Evolutionary conservation across 2,888 invertebrate species (phyloP).

Genomic region (Oscheius myriophilus): DNA sequence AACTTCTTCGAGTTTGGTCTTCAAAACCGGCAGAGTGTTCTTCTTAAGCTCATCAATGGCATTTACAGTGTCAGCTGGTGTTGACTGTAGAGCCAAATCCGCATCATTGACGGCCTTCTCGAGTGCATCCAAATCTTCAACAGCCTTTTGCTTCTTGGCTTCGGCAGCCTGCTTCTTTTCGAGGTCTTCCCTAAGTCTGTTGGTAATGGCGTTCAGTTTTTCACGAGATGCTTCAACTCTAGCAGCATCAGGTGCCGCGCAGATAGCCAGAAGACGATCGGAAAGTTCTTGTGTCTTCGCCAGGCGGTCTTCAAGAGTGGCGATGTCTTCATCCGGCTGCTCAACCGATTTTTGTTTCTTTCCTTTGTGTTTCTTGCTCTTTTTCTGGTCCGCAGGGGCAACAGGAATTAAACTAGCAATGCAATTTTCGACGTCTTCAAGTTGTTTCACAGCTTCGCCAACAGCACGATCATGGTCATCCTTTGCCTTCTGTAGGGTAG

Average conservation of each 20-base stretch:
- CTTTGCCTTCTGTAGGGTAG: constrained; percentile 36
- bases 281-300: constrained; percentile 15
- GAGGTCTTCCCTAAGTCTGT: constrained; percentile 35
- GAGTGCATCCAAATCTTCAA: constrained; percentile 39
- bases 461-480: constrained; percentile 27
- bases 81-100: constrained; percentile 33
- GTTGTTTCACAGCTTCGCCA: constrained; percentile 9
- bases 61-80: constrained; percentile 31
- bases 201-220: constrained; percentile 19
- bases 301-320: constrained; percentile 22
- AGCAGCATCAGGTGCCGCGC: not conserved
- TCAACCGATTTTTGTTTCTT: constrained; percentile 21
- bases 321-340: constrained; percentile 4
- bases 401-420: constrained; percentile 34
- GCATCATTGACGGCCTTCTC: constrained; percentile 40
- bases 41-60: constrained; percentile 30
- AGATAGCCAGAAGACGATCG: constrained; percentile 9
- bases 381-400: constrained; percentile 21
- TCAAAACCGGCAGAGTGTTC: constrained; percentile 26
- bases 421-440: constrained; percentile 32
- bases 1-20: constrained; percentile 34
- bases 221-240: constrained; percentile 20
- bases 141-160: constrained; percentile 28
- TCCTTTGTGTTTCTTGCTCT: constrained; percentile 26
- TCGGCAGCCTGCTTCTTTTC: constrained; percentile 23